These are phyloP conservation scores for Drosophila pruinosa DNA, from an alignment of 1,140 invertebrate genomes.

Conservation along the genomic window DNA sequence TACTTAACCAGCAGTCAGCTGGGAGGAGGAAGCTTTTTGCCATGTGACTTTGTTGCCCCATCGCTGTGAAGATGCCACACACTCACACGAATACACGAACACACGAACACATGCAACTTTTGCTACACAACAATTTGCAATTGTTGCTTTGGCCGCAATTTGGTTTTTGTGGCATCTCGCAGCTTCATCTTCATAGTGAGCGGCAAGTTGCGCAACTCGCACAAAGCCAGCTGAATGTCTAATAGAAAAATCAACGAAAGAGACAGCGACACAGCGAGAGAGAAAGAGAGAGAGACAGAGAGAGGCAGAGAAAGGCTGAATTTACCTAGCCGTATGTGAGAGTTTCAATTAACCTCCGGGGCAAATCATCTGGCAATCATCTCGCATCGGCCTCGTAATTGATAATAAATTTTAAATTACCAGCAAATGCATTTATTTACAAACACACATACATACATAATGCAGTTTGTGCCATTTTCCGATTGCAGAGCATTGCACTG, in stretches of 20 bases:
- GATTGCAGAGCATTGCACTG: conserved; percentile 8
- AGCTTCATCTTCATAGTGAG: conserved; percentile 38
- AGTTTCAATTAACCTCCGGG: conserved; percentile 44
- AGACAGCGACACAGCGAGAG: not conserved
- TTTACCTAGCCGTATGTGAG: conserved; percentile 15
- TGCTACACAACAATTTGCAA: conserved; percentile 75
- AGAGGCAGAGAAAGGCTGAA: not conserved
- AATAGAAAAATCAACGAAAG: not conserved
- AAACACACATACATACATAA: too few relatives aligned
- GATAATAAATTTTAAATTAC: conserved; percentile 19
- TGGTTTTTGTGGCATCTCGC: conserved; percentile 56
- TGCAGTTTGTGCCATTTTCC: conserved; percentile 1
- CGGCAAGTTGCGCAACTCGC: conserved; percentile 48
- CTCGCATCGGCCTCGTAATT: conserved; percentile 20
- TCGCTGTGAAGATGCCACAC: conserved; percentile 15
- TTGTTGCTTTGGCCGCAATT: conserved; percentile 72
- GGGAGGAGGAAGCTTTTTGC: conserved; percentile 28
- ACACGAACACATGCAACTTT: conserved; percentile 32
- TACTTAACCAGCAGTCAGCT: conserved; percentile 19
- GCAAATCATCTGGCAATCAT: conserved; percentile 20
- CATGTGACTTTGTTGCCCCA: conserved; percentile 31
- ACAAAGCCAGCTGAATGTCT: not conserved
- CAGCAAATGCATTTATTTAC: conserved; percentile 5
- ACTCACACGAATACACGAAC: conserved; percentile 4
- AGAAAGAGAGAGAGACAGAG: not conserved